Evolutionary conservation across 2,888 invertebrate species (phyloP).

Genomic region (Dynastes tityus): DNA sequence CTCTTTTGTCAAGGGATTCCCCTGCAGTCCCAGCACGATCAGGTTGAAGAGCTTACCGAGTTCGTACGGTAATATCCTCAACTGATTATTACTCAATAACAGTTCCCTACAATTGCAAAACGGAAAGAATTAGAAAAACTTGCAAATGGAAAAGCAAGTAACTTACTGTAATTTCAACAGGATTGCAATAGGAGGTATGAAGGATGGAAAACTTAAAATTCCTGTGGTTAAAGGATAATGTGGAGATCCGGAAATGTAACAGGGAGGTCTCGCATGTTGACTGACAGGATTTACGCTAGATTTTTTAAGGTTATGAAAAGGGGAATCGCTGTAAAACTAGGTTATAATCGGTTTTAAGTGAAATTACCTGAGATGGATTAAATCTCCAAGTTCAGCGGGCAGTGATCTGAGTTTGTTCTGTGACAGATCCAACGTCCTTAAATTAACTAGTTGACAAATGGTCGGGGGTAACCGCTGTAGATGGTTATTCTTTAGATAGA

Average conservation of each 20-base stretch:
- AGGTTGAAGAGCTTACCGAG: slow-evolving; percentile 98
- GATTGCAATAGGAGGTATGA: slow-evolving; percentile 46
- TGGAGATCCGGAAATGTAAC: slow-evolving; percentile 50
- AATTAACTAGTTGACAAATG: slow-evolving; percentile 87
- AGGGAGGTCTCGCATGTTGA: slow-evolving; percentile 50
- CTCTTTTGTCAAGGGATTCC: slow-evolving; percentile 95
- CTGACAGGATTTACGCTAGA: slow-evolving; percentile 52
- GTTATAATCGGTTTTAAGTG: slow-evolving; percentile 39
- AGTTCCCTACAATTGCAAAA: slow-evolving; percentile 82
- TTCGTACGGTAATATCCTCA: slow-evolving; percentile 95
- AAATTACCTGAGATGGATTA: slow-evolving; percentile 89
- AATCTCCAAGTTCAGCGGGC: slow-evolving; percentile 97
- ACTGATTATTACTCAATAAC: slow-evolving; percentile 93
- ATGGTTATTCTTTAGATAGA: slow-evolving; percentile 97
- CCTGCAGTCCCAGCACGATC: slow-evolving; percentile 91
- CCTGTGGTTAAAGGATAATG: slow-evolving; percentile 49
- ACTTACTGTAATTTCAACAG: slow-evolving; percentile 49
- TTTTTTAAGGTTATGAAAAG: background rate
- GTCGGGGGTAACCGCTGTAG: slow-evolving; percentile 93
- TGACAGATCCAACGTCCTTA: slow-evolving; percentile 93
- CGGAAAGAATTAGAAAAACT: slow-evolving; percentile 5
- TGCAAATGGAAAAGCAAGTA: background rate
- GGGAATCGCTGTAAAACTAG: slow-evolving; percentile 44
- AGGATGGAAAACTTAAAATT: slow-evolving; percentile 40
- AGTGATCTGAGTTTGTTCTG: slow-evolving; percentile 95